phyloP scores from a whole-genome alignment of 2,888 invertebrate species.

The Acronicta aceris region DNA sequence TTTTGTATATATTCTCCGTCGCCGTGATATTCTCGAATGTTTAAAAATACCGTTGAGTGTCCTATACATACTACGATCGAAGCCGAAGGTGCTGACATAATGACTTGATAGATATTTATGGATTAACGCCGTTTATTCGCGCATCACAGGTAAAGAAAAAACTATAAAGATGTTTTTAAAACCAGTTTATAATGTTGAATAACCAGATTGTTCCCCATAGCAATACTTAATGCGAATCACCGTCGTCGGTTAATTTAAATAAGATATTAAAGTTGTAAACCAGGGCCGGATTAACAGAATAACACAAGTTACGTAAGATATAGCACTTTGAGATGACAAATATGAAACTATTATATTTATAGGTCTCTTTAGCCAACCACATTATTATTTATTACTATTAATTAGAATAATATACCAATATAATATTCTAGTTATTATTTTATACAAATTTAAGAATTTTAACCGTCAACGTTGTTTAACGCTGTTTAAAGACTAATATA shows the following conservation, averaged over 20 bases:
- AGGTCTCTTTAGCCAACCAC: neutral
- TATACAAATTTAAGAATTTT: no score
- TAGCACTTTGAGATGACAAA: neutral
- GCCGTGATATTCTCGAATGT: no score
- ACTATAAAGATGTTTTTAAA: constrained; percentile 32
- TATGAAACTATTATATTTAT: neutral
- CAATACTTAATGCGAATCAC: constrained; percentile 35
- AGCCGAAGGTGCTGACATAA: constrained; percentile 21
- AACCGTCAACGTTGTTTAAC: no score
- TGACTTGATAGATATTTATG: constrained; percentile 21
- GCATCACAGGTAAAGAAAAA: constrained; percentile 16
- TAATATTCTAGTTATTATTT: no score
- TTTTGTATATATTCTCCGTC: no score
- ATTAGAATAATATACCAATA: no score
- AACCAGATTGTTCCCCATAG: constrained; percentile 48
- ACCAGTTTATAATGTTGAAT: constrained; percentile 48
- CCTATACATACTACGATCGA: neutral
- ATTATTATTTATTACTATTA: no score
- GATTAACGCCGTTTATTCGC: constrained; percentile 32
- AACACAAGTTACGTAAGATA: constrained; percentile 50
- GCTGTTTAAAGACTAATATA: no score
- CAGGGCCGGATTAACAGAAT: constrained; percentile 45
- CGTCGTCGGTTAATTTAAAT: constrained; percentile 42
- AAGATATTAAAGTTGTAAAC: constrained; percentile 45
- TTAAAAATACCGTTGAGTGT: neutral